A percentile compares a stretch with the other conserved stretches of the same genome.
phyloP scores from a whole-genome alignment of 2,797 vertebrate species.

The Sebastes hubbsi region DNA sequence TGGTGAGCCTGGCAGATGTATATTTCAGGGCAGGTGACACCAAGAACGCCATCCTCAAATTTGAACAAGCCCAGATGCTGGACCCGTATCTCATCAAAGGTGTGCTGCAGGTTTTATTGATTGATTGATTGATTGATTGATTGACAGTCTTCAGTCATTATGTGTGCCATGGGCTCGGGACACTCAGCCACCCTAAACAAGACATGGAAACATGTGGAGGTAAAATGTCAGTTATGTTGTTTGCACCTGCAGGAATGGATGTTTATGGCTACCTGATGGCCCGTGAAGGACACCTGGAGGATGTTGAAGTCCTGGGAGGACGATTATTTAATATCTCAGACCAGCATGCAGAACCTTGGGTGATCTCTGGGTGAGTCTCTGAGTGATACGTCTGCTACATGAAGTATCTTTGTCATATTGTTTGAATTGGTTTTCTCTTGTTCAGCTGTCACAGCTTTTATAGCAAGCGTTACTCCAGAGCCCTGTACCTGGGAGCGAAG shows the following conservation, averaged over 20 bases:
- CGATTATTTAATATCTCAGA: slow-evolving; percentile 99
- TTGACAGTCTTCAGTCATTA: neutral
- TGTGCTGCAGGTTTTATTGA: slow-evolving; percentile 36
- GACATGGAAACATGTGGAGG: neutral
- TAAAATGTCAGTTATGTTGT: neutral
- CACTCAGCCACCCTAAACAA: neutral
- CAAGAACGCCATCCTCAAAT: slow-evolving; percentile 97
- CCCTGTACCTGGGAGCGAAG: slow-evolving; percentile 96
- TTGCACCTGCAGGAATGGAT: slow-evolving; percentile 89
- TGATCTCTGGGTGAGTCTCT: slow-evolving; percentile 92
- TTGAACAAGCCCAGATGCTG: slow-evolving; percentile 98
- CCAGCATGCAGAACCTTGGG: slow-evolving; percentile 98
- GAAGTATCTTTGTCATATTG: neutral
- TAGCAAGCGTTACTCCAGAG: slow-evolving; percentile 96
- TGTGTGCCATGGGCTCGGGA: neutral
- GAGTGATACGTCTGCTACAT: neutral
- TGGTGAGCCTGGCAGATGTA: slow-evolving; percentile 96
- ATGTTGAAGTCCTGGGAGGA: slow-evolving; percentile 96
- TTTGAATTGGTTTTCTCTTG: neutral
- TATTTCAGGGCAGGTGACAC: slow-evolving; percentile 98
- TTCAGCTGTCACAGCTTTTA: slow-evolving; percentile 97
- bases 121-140: too few relatives aligned
- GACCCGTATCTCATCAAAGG: slow-evolving; percentile 99
- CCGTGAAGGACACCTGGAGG: slow-evolving; percentile 95
- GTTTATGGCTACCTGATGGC: slow-evolving; percentile 98